Conservation (phyloP, 2,797 vertebrate species). For the Cyprinodon diabolis region DNA sequence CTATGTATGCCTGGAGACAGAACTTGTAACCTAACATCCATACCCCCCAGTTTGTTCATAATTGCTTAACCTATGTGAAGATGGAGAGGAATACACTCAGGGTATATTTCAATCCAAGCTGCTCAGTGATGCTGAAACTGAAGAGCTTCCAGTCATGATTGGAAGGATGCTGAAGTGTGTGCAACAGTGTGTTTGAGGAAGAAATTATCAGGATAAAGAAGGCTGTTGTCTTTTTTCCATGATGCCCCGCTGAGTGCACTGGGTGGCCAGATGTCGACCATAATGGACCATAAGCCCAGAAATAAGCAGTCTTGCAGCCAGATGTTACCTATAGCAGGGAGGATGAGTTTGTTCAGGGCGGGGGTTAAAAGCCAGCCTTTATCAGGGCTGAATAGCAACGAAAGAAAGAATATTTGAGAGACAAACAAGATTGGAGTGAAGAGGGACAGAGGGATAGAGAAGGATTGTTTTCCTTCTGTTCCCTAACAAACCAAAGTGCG, state of each 20-base stretch:
- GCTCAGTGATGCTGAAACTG: constrained; percentile 9
- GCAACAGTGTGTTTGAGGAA: constrained; percentile 1
- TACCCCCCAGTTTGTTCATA: not conserved
- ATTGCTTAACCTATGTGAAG: constrained; percentile 12
- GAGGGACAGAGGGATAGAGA: constrained; percentile 34
- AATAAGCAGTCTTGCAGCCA: constrained; percentile 51
- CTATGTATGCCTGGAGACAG: constrained; percentile 26
- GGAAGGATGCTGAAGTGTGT: constrained; percentile 2
- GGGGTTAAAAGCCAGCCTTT: constrained; percentile 7
- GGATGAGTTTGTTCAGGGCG: not conserved
- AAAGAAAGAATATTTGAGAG: not conserved
- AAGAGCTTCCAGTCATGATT: not conserved
- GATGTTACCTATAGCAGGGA: constrained; percentile 55
- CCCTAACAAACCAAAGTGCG: constrained; percentile 26
- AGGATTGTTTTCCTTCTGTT: constrained; percentile 50
- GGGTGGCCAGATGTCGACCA: constrained; percentile 20
- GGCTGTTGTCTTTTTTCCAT: constrained; percentile 5
- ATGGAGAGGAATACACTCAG: not conserved
- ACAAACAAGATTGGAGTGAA: not conserved
- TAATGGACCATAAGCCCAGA: constrained; percentile 39
- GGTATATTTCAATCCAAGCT: constrained; percentile 12
- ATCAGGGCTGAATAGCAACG: constrained; percentile 13
- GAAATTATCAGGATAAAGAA: constrained; percentile 2
- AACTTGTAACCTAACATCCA: constrained; percentile 19
- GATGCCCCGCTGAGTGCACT: not conserved